phyloP scores from a whole-genome alignment of 2,113 vertebrate species.

The Poicephalus meyeri region DNA sequence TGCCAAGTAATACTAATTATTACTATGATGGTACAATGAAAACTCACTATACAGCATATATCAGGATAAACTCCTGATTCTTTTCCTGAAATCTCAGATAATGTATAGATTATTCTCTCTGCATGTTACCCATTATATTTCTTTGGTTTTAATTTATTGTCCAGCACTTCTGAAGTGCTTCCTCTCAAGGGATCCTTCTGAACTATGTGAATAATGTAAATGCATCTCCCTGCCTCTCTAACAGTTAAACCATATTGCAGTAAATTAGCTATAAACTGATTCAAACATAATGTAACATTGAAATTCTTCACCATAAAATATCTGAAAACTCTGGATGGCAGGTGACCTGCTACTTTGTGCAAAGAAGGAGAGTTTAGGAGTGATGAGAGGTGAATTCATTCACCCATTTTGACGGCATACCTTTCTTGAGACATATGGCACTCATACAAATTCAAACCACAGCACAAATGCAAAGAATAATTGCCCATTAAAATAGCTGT shows the following conservation, averaged over 20 bases:
- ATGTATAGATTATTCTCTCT: not conserved
- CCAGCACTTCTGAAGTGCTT: not conserved
- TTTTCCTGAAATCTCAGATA: not conserved
- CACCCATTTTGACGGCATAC: constrained; percentile 53
- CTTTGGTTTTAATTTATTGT: constrained; percentile 62
- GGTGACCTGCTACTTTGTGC: not conserved
- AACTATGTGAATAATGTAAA: not conserved
- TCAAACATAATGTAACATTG: not conserved
- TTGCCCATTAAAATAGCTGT: constrained; percentile 82
- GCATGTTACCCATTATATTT: not conserved
- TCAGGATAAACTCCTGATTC: not conserved
- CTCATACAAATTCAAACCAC: constrained; percentile 71
- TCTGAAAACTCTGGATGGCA: not conserved
- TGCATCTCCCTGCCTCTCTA: not conserved
- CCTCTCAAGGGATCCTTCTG: constrained; percentile 19
- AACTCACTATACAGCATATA: not conserved
- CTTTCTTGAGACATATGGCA: constrained; percentile 78
- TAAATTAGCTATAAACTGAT: constrained; percentile 37
- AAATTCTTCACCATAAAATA: not conserved
- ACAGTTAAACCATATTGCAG: not conserved
- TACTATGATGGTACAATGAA: not conserved
- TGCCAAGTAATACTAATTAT: too few relatives aligned
- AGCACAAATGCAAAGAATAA: constrained; percentile 81
- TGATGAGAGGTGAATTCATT: constrained; percentile 9
- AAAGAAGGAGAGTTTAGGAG: not conserved